Conservation (phyloP, 2,797 vertebrate species). For the Picus viridis region DNA sequence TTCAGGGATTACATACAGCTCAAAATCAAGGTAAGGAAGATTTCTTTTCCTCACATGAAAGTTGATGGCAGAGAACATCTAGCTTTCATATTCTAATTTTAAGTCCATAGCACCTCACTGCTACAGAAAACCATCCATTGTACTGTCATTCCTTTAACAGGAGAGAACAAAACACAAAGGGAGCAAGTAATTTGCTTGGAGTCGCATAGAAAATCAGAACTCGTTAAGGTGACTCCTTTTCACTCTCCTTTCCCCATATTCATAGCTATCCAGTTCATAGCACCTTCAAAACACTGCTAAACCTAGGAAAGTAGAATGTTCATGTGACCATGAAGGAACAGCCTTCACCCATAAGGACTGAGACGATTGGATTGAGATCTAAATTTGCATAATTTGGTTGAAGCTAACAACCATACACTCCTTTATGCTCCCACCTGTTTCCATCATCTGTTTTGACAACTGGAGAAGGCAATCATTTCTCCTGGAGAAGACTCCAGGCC, state of each 20-base stretch:
- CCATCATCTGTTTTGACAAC: neutral
- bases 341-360: neutral
- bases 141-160: neutral
- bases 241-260: neutral
- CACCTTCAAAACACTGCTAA: neutral
- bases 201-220: neutral
- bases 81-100: neutral
- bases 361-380: neutral
- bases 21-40: neutral
- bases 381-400: neutral
- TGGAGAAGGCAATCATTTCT: neutral
- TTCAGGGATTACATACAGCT: neutral
- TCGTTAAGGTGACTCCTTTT: neutral
- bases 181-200: neutral
- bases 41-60: neutral
- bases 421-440: neutral
- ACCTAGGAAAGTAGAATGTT: accelerated
- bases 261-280: neutral
- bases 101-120: neutral
- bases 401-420: neutral
- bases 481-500: neutral
- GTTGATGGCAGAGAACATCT: neutral
- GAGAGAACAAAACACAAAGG: neutral
- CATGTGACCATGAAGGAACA: neutral
- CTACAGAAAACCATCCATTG: neutral